Evolutionary conservation across 2,888 invertebrate genomes (phyloP).

Genomic region (Microplitis deprimator): DNA sequence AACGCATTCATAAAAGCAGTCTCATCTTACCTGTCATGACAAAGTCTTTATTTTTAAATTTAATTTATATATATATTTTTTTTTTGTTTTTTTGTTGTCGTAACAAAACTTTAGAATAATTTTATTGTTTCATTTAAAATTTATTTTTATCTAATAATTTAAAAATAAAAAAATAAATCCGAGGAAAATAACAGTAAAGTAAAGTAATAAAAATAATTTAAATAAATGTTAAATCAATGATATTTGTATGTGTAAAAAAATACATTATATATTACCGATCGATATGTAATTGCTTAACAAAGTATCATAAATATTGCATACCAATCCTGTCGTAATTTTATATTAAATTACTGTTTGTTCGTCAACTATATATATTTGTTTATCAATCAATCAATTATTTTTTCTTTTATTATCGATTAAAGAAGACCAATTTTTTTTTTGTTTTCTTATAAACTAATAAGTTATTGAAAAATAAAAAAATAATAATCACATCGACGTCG

Average conservation of each 20-base stretch:
- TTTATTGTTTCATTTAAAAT: conserved; percentile 7
- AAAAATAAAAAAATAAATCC: not conserved
- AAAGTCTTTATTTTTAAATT: conserved; percentile 3
- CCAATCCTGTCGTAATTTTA: not conserved
- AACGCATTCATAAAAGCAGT: conserved; percentile 31
- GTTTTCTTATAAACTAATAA: not conserved
- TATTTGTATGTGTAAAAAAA: not conserved
- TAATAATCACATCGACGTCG: conserved; percentile 54
- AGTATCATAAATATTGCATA: not conserved
- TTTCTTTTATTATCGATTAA: not conserved
- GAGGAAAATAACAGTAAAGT: not conserved
- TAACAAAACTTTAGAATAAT: conserved; percentile 1
- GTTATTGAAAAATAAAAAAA: not conserved
- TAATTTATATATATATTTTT: not conserved
- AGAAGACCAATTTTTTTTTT: not conserved
- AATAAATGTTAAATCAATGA: not conserved
- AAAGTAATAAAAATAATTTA: not conserved
- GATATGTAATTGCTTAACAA: not conserved
- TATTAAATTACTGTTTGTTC: not conserved
- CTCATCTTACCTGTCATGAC: conserved; percentile 10
- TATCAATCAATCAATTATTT: not conserved
- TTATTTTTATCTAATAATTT: not conserved
- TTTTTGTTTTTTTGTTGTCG: not conserved
- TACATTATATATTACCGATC: not conserved
- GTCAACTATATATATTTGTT: not conserved